These are phyloP conservation scores for Myotis brandtii DNA, from an alignment of 2,113 vertebrate genomes.

Conservation along the genomic window DNA sequence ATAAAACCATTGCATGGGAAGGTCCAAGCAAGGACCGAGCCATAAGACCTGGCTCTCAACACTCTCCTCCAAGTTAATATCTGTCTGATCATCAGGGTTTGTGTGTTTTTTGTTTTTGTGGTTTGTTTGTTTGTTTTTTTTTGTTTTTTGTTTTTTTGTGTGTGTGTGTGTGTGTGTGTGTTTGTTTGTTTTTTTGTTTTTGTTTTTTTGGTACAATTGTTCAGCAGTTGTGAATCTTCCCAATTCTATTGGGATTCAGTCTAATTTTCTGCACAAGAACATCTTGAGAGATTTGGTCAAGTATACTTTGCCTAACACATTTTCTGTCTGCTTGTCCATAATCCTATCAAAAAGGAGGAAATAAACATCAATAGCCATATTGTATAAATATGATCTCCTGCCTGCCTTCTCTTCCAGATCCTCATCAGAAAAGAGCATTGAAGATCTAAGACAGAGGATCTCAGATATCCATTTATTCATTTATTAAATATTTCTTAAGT, in stretches of 20 bases:
- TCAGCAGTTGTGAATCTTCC: not conserved
- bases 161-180: too few relatives aligned
- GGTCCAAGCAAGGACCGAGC: not conserved
- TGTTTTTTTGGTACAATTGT: not conserved
- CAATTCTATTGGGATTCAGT: not conserved
- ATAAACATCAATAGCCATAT: not conserved
- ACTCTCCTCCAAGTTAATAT: not conserved
- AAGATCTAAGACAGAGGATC: not conserved
- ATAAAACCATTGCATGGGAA: not conserved
- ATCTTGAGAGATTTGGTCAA: conserved; percentile 41
- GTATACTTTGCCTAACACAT: not conserved
- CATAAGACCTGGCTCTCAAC: not conserved
- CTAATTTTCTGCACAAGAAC: not conserved
- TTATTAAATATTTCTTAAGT: conserved; percentile 40
- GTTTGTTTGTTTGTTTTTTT: too few relatives aligned
- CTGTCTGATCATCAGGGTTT: not conserved
- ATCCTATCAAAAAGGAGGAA: not conserved
- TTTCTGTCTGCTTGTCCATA: not conserved
- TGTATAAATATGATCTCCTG: not conserved
- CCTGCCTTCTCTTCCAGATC: not conserved
- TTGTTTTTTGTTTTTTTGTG: too few relatives aligned
- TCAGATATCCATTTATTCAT: conserved; percentile 34
- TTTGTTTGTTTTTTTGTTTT: too few relatives aligned
- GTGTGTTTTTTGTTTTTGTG: too few relatives aligned
- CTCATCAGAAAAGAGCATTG: conserved; percentile 19